A percentile compares a stretch with the other conserved stretches of the same genome.
phyloP scores from a whole-genome alignment of 2,888 invertebrate genomes.

The Chrysodeixis includens region DNA sequence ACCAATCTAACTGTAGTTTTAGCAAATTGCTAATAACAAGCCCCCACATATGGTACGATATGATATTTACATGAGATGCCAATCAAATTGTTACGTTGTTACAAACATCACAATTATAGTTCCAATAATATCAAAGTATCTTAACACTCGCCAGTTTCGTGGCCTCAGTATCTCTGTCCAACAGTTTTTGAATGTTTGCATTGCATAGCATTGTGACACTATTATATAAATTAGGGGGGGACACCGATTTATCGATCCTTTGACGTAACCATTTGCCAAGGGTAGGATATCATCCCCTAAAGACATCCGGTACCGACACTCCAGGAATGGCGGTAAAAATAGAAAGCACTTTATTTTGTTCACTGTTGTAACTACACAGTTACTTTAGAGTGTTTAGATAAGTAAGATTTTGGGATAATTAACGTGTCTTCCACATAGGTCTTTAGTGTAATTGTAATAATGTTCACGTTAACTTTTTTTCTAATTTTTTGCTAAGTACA shows the following conservation, averaged over 20 bases:
- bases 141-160: conserved; percentile 27
- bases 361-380: no score
- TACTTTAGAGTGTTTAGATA: background rate
- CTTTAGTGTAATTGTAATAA: no score
- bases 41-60: no score
- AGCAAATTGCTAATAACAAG: no score
- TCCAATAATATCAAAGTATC: background rate
- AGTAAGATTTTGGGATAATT: background rate
- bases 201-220: conserved; percentile 73
- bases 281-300: conserved; percentile 45
- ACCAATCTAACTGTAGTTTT: no score
- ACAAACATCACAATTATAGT: no score
- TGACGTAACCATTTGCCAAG: conserved; percentile 54
- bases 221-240: conserved; percentile 73
- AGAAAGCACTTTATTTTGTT: conserved; percentile 26
- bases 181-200: conserved; percentile 78
- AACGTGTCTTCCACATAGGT: no score
- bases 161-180: conserved; percentile 65
- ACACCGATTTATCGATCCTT: conserved; percentile 72
- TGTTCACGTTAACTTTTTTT: no score
- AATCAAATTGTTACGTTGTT: no score
- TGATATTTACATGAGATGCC: no score
- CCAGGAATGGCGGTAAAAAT: conserved; percentile 42
- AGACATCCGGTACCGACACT: conserved; percentile 36
- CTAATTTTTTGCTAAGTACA: no score